Base-by-base conservation (phyloP, 37 sponge, comb jelly and placozoan genomes). In the Ephydatia muelleri region DNA sequence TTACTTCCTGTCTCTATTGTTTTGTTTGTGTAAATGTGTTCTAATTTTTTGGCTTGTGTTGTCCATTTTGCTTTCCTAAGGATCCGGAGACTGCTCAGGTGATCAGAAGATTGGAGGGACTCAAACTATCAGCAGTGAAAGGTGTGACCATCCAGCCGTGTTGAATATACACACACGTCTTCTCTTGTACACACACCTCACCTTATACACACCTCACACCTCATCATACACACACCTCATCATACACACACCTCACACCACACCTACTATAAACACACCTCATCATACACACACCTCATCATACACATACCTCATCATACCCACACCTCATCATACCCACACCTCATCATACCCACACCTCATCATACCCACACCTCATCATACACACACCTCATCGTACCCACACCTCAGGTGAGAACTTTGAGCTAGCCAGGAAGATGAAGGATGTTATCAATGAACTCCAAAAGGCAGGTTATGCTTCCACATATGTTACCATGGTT, bases 1-100 rank as follows among this genome's bases (percentile, higher is more conserved):
- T n/a, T n/a, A n/a, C n/a, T n/a, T n/a, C n/a, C n/a, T n/a, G n/a
- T n/a, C n/a, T n/a, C n/a, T n/a, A n/a, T n/a, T n/a, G n/a, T n/a
- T n/a, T n/a, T n/a, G n/a, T n/a, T n/a, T n/a, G n/a, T n/a, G n/a
- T n/a, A n/a, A n/a, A n/a, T n/a, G n/a, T n/a, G n/a, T n/a, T n/a
- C n/a, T 22, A 14, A n/a, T 38, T 48, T 48, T 25, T 78, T 12
- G 12, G 34, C 33, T 11, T 19, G 65, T 11, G 76, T 26, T 65
- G 26, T 16, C 25, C 13, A 68, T 19, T 6, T 21, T 83, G 26
- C 31, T 38, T 8, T 3, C 74, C 25, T 27, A 76, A 95, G 79
- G 96, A 95, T 34, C 89, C 93, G 19, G 79, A 88, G 65, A 91
- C 88, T 29, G 93, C 94, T 23, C 75, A 67, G 26, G 66, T 96